A percentile compares a stretch with the other conserved stretches of the same genome.
These are phyloP conservation scores for Leptinotarsa lineolata DNA, from an alignment of 1,140 invertebrate species.

Conservation along the genomic window DNA sequence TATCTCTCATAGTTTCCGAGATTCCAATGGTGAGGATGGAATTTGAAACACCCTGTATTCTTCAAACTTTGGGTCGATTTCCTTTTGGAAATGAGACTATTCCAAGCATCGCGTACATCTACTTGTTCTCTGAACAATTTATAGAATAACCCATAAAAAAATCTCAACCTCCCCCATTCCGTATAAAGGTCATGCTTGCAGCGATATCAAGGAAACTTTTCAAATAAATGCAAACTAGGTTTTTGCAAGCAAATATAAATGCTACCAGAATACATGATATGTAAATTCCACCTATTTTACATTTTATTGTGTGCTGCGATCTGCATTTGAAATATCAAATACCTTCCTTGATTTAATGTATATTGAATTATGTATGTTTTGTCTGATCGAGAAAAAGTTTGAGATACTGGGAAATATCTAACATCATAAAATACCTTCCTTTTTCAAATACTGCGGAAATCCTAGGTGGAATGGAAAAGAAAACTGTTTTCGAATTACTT, in stretches of 20 bases:
- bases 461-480: too few species aligned
- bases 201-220: neutral
- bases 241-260: constrained; percentile 9
- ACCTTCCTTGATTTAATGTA: constrained; percentile 8
- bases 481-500: too few species aligned
- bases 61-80: too few species aligned
- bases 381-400: neutral
- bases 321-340: constrained; percentile 4
- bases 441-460: neutral
- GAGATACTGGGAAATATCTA: constrained; percentile 1
- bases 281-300: neutral
- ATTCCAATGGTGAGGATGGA: too few species aligned
- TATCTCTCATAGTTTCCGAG: too few species aligned
- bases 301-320: constrained; percentile 5
- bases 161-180: neutral
- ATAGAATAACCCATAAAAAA: neutral
- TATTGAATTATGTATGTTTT: constrained; percentile 2
- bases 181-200: neutral
- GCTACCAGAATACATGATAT: constrained; percentile 2
- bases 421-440: neutral
- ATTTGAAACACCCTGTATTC: too few species aligned
- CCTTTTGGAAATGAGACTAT: too few species aligned
- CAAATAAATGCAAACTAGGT: constrained; percentile 6
- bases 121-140: too few species aligned
- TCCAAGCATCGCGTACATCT: too few species aligned